Percentiles rank a stretch among this genome's conserved stretches.
phyloP scores from a whole-genome alignment of 2,888 invertebrate species.

The Nephrotoma appendiculata region DNA sequence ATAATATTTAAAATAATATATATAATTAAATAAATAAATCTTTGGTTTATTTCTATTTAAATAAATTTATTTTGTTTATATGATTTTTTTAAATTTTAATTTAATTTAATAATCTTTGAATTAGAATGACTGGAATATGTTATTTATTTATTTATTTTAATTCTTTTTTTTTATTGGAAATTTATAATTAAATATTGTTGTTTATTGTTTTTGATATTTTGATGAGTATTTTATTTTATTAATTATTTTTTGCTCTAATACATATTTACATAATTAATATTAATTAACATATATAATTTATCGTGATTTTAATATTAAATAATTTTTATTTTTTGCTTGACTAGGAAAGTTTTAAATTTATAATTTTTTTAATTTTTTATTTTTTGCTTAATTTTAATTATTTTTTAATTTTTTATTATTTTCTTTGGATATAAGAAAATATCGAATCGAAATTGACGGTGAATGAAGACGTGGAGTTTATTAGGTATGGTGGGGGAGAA shows the following conservation, averaged over 20 bases:
- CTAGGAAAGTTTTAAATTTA: background rate
- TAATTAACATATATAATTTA: background rate
- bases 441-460: background rate
- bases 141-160: background rate
- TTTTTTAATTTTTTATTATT: background rate
- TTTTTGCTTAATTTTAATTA: background rate
- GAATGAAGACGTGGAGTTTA: background rate
- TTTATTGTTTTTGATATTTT: background rate
- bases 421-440: background rate
- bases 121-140: constrained; percentile 3
- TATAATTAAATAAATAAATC: constrained; percentile 1
- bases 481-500: background rate
- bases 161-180: background rate
- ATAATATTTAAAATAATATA: background rate
- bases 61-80: background rate
- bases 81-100: background rate
- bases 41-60: background rate
- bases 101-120: constrained; percentile 1
- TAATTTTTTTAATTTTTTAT: background rate
- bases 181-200: background rate
- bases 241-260: background rate
- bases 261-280: background rate
- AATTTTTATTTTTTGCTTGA: background rate
- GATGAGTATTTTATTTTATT: background rate
- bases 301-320: background rate